phyloP scores from a whole-genome alignment of 2,113 vertebrate species.

The Muntiacus muntjak region DNA sequence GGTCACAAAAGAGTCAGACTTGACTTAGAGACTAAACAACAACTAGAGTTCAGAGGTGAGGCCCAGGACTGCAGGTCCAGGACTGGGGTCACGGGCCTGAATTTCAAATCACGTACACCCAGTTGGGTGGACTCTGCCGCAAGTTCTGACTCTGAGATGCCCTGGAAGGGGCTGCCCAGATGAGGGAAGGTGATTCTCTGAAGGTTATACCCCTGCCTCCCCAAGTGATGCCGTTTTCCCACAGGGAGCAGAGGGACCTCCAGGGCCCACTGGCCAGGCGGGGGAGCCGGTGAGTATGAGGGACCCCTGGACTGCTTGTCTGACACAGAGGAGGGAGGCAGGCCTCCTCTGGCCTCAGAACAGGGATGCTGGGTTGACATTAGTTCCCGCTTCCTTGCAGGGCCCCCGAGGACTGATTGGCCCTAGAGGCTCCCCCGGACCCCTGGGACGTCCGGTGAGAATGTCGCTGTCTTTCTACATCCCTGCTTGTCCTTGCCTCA shows the following conservation, averaged over 20 bases:
- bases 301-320: neutral
- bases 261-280: slow-evolving; percentile 88
- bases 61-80: neutral
- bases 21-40: neutral
- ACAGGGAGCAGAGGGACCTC: slow-evolving; percentile 88
- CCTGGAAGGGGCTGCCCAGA: neutral
- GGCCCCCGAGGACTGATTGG: slow-evolving; percentile 88
- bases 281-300: slow-evolving; percentile 90
- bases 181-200: accelerated
- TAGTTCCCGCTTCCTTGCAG: slow-evolving; percentile 62
- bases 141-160: neutral
- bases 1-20: neutral
- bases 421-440: slow-evolving; percentile 84
- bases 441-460: slow-evolving; percentile 84
- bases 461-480: neutral
- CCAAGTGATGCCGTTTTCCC: neutral
- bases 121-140: accelerated
- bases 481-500: accelerated
- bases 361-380: neutral
- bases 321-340: neutral
- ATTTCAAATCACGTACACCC: accelerated
- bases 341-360: accelerated
- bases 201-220: neutral
- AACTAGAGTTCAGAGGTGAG: neutral
- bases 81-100: too few relatives aligned